These are phyloP conservation scores for Drosophila pegasa DNA, from an alignment of 2,888 invertebrate genomes.

Conservation along the genomic window DNA sequence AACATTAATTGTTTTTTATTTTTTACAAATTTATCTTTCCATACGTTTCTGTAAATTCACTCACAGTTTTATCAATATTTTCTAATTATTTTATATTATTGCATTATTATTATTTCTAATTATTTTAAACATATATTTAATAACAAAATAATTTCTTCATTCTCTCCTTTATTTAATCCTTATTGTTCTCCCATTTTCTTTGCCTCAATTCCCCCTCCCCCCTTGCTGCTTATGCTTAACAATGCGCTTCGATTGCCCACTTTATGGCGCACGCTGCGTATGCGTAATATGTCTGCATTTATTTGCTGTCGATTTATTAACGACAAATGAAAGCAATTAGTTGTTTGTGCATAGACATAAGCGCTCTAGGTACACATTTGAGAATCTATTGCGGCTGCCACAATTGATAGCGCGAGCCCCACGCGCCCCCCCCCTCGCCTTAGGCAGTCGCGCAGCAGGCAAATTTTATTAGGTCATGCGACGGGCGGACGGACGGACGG, in stretches of 20 bases:
- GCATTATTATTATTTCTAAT: too few species aligned
- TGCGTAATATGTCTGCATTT: constrained; percentile 25
- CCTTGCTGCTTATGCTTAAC: constrained; percentile 14
- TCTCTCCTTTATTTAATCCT: background rate
- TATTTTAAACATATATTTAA: too few species aligned
- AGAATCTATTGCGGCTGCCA: constrained; percentile 33
- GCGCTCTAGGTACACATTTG: constrained; percentile 9
- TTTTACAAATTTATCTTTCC: too few species aligned
- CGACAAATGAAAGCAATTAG: constrained; percentile 31
- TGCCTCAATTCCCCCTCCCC: too few species aligned
- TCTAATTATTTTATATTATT: too few species aligned
- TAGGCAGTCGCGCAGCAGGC: constrained; percentile 29
- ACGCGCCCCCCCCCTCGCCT: background rate
- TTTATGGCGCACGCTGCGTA: constrained; percentile 25
- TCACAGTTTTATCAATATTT: too few species aligned
- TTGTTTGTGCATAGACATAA: constrained; percentile 10
- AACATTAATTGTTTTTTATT: too few species aligned
- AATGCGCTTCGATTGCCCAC: background rate
- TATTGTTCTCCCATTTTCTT: background rate
- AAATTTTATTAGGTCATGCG: constrained; percentile 75
- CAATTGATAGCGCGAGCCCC: constrained; percentile 43
- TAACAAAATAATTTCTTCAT: too few species aligned
- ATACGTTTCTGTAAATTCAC: too few species aligned
- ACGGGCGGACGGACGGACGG: constrained; percentile 35
- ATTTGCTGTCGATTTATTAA: constrained; percentile 27